Evolutionary conservation across 2,113 vertebrate species (phyloP), one percentile per base, ranked within the genome.

Genomic region (Mobula birostris): DNA sequence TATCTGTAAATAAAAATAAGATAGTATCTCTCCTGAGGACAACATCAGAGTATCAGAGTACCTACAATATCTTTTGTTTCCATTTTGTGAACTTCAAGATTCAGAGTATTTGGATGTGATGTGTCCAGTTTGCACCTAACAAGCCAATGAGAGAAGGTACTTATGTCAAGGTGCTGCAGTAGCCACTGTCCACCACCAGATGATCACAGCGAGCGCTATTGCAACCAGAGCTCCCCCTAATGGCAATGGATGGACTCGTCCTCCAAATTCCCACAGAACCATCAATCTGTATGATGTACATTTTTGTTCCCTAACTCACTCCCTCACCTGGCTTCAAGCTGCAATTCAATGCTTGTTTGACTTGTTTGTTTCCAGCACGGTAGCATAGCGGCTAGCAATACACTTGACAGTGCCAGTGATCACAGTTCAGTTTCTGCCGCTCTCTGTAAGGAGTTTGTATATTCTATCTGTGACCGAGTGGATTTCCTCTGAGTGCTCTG

Each of bases 211-310:
- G 61, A 90, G 85, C 85, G 32, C 32, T 1, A 15, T 66, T 2
- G 61, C 21, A n/a, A 88, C 27, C 85, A n/a, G 61, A 88, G 58
- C 85, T 88, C 61, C 85, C 58, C 32, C 83, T 88, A 66, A 88
- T 88, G 85, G 85, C n/a, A 17, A 2, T n/a, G 1, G 29, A 29
- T 29, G 56, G 56, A 24, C 56, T 29, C 29, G 83, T 24, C 56
- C 83, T 61, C 24, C 27, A 61, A 87, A 87, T 1, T 56, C 29
- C 1, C 29, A 27, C 82, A 3, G 48, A 36, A 58, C 15, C 56
- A 27, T 48, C 56, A 58, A 58, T 87, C 83, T 61, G 56, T 61
- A 56, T 7, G 2, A 24, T 24, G 58, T 12, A 24, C 58, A 61
- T 3, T 61, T 87, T 87, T 7, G 8, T 12, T 58, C 48, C 58